Evolutionary conservation across 2,888 invertebrate genomes (phyloP).

Genomic region (Cyclophora punctaria): DNA sequence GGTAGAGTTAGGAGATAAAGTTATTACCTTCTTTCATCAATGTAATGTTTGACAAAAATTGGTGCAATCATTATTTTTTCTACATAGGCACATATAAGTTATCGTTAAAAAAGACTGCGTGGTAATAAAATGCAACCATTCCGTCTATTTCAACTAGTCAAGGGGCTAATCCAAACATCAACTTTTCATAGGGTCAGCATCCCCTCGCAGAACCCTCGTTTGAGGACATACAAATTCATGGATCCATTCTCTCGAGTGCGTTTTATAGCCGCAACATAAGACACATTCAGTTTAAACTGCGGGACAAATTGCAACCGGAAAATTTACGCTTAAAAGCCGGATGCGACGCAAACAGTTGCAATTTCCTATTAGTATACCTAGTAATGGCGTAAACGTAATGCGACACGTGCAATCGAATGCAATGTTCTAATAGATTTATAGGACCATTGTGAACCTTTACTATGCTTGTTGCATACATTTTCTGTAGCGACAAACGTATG

Average conservation of each 20-base stretch:
- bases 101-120: too few species aligned
- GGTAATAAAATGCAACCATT: too few species aligned
- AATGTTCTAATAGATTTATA: slow-evolving; percentile 29
- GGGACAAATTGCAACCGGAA: slow-evolving; percentile 69
- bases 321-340: slow-evolving; percentile 73
- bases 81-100: too few species aligned
- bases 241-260: slow-evolving; percentile 19
- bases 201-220: slow-evolving; percentile 5
- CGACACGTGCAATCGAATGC: slow-evolving; percentile 29
- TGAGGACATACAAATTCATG: slow-evolving; percentile 19
- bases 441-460: slow-evolving; percentile 26
- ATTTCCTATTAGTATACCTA: slow-evolving; percentile 58
- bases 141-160: too few species aligned
- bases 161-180: too few species aligned
- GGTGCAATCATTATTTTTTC: too few species aligned
- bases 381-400: slow-evolving; percentile 48
- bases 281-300: slow-evolving; percentile 34
- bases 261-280: slow-evolving; percentile 25
- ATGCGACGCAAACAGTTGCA: slow-evolving; percentile 61
- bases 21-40: too few species aligned
- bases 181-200: too few species aligned
- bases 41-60: too few species aligned
- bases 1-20: too few species aligned
- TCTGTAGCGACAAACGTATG: too few species aligned
- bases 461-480: background rate